Evolutionary conservation across 2,797 vertebrate species (phyloP), one percentile per base, ranked within the genome.

Genomic region (Yasuhikotakia modesta): DNA sequence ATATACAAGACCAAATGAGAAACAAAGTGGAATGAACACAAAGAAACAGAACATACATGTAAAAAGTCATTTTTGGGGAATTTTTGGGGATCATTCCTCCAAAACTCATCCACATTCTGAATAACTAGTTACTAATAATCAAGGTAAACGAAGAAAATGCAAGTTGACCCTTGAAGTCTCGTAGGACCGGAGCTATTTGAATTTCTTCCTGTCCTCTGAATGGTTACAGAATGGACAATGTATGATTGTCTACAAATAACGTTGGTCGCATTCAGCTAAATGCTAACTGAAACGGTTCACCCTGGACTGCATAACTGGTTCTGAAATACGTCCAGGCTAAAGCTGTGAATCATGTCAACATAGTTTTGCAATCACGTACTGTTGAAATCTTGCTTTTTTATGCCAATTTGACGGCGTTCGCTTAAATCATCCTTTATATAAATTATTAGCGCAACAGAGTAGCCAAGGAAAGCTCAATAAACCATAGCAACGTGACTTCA

Each of bases 401-500:
- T 58, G 22, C 27, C 16, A 17, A 10, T 32, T 32, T 32, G 45
- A 35, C 70, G 21, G 39, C 57, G 55, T 46, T n/a, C 16, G 17
- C 16, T 10, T 57, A 7, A 65, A 57, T 17, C 10, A 45, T 71
- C 21, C 21, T 63, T 61, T 10, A 63, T 13, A 50, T 48, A 16
- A 48, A 10, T 39, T 45, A 35, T 64, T 21, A 73, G 22, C 27
- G 53, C 22, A 81, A 70, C 24, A n/a, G 66, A 70, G 76, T 14
- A 53, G 78, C 32, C 55, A 63, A 2, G 2, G 43, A 35, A 11
- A 75, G 45, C 32, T 12, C 24, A 50, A 24, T 65, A 58, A 80
- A 76, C 60, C 58, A 39, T 19, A 32, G 64, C 35, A 53, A 43
- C 17, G 70, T 55, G 39, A 73, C 50, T 81, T 68, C 81, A 70